Evolutionary conservation across 2,888 invertebrate species (phyloP).

Genomic region (Amphipoea oculea): DNA sequence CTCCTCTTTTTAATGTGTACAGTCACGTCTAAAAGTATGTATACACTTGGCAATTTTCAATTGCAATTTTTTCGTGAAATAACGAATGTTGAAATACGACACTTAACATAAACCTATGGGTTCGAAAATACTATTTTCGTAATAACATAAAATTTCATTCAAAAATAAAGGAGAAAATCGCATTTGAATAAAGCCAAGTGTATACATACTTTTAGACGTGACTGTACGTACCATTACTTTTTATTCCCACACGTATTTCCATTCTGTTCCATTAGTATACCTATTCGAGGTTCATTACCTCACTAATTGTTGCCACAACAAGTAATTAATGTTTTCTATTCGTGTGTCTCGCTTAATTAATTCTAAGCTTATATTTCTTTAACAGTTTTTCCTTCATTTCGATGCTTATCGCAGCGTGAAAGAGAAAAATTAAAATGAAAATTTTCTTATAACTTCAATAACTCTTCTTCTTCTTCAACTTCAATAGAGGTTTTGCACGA

Average conservation of each 20-base stretch:
- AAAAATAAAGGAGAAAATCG: too few species aligned
- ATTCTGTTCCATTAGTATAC: conserved; percentile 25
- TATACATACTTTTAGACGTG: too few species aligned
- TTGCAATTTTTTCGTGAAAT: too few species aligned
- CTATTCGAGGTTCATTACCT: conserved; percentile 26
- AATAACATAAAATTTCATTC: too few species aligned
- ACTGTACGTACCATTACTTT: conserved; percentile 16
- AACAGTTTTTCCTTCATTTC: conserved; percentile 19
- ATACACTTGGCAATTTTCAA: too few species aligned
- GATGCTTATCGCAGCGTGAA: not conserved
- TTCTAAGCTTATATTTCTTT: conserved; percentile 28
- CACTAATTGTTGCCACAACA: conserved; percentile 14
- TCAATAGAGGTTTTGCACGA: conserved; percentile 1
- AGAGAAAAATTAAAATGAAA: conserved; percentile 8
- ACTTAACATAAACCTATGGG: too few species aligned
- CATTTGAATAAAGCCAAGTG: too few species aligned
- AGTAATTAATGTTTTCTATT: conserved; percentile 41
- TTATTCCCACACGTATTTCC: conserved; percentile 4
- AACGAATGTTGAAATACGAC: too few species aligned
- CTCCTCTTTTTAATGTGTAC: not conserved
- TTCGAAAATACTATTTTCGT: too few species aligned
- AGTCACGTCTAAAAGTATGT: too few species aligned
- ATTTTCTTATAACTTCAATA: not conserved
- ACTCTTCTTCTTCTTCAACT: too few species aligned
- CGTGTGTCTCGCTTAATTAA: conserved; percentile 45